Conservation (phyloP, 2,113 vertebrate species). For the Paradoxurus hermaphroditus region DNA sequence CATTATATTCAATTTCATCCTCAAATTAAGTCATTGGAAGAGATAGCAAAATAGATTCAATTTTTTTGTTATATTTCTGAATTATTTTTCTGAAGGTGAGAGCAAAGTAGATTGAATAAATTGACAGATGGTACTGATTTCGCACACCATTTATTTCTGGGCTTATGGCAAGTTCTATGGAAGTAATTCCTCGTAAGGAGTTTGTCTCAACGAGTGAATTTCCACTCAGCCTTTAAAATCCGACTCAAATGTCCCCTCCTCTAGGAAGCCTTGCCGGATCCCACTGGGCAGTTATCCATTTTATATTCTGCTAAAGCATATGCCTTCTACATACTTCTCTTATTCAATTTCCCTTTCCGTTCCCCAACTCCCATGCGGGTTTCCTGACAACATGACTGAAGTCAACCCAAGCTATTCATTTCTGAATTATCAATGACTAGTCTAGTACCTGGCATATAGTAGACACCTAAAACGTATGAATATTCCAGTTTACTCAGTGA, state of each 20-base stretch:
- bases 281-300: neutral
- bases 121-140: slow-evolving; percentile 37
- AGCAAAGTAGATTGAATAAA: slow-evolving; percentile 22
- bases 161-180: neutral
- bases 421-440: neutral
- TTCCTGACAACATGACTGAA: neutral
- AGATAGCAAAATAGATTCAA: neutral
- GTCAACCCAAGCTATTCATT: neutral
- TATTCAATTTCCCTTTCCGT: neutral
- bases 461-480: neutral
- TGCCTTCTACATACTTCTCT: neutral
- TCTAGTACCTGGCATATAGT: neutral
- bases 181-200: slow-evolving; percentile 44
- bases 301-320: neutral
- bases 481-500: neutral
- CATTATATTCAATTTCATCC: slow-evolving; percentile 40
- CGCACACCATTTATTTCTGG: slow-evolving; percentile 29
- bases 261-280: neutral
- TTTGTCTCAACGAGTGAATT: slow-evolving; percentile 43
- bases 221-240: slow-evolving; percentile 29
- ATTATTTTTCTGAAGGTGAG: slow-evolving; percentile 43
- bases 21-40: slow-evolving; percentile 33
- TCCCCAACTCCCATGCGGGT: neutral
- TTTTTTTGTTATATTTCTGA: neutral
- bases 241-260: neutral